Evolutionary conservation across 2,113 vertebrate genomes (phyloP), one percentile per base, ranked within the genome.

Genomic region (Chelonoidis abingdonii): DNA sequence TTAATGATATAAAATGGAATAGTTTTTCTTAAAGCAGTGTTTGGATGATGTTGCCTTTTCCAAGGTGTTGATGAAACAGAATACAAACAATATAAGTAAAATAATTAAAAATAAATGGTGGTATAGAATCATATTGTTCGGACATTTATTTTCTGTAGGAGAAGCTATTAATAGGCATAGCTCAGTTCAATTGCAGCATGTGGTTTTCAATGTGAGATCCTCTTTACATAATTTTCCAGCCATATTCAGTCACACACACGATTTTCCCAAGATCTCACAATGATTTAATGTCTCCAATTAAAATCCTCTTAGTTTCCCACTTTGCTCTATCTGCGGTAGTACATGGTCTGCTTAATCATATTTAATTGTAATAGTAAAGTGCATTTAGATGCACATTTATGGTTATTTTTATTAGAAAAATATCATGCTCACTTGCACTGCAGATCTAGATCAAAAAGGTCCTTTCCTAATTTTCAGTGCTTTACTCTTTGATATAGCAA

Each of bases 321-420:
- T 50, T 93, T 97, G 90, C 95, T 95, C 89, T 69, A 95, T 87
- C 90, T 93, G 16, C n/a, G 95, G 94, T 90, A 88, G 24, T 86
- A 89, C 93, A 96, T 95, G 89, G 78, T 93, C 91, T 85, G 80
- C 76, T 88, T 96, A 96, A 94, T 95, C 93, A 94, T 95, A 95
- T 95, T 90, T 91, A 93, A 94, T 52, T 89, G 84, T 89, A 89
- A 85, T 78, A 87, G 79, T 57, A 41, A 62, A 38, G 96, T 96
- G 94, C 93, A 97, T 95, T 97, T 88, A 96, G 87, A 93, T 90
- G 93, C 87, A 95, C 92, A 97, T 90, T 80, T 76, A 86, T 86
- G 5, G 35, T 86, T 44, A 44, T 86, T 95, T 87, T 93, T 56
- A 88, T 62, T 47, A 81, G 78, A 94, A 90, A 97, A 95, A 94